Conservation (phyloP, 2,888 invertebrate genomes). For the Suillia variegata region DNA sequence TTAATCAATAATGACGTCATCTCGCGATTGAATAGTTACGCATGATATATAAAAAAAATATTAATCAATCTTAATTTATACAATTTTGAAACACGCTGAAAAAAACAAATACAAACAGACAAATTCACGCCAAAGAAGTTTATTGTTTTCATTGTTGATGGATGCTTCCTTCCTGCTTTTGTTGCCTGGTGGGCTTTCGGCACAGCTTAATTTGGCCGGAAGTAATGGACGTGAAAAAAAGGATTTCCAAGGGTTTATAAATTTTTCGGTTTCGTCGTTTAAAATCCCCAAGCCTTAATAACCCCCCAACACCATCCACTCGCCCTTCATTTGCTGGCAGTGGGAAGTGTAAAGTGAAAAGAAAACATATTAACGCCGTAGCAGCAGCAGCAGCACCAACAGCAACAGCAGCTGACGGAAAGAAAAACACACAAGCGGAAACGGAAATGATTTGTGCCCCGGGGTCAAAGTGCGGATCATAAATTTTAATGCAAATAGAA, state of each 20-base stretch:
- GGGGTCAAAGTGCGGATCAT: slow-evolving; percentile 3
- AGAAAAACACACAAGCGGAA: neutral
- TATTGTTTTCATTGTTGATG: slow-evolving; percentile 23
- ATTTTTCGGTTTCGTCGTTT: neutral
- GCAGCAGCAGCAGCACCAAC: neutral
- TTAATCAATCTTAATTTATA: no score
- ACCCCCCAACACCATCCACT: no score
- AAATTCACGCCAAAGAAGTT: slow-evolving; percentile 8
- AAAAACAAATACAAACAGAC: neutral
- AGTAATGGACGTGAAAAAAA: slow-evolving; percentile 22
- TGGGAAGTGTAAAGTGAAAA: neutral
- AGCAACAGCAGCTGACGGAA: neutral
- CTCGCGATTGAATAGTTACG: no score
- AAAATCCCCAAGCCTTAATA: neutral
- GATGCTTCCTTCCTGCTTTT: slow-evolving; percentile 17
- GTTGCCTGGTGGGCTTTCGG: no score
- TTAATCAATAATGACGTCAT: no score
- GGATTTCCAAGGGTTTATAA: slow-evolving; percentile 14
- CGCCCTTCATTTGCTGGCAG: no score
- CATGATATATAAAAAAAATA: no score
- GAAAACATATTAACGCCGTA: neutral
- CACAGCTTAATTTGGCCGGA: slow-evolving; percentile 14
- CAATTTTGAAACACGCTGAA: no score
- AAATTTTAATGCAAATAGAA: slow-evolving; percentile 11
- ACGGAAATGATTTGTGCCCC: slow-evolving; percentile 1